Evolutionary conservation across 2,113 vertebrate genomes (phyloP), one percentile per base, ranked within the genome.

Genomic region (Gallinago paraguaiae): DNA sequence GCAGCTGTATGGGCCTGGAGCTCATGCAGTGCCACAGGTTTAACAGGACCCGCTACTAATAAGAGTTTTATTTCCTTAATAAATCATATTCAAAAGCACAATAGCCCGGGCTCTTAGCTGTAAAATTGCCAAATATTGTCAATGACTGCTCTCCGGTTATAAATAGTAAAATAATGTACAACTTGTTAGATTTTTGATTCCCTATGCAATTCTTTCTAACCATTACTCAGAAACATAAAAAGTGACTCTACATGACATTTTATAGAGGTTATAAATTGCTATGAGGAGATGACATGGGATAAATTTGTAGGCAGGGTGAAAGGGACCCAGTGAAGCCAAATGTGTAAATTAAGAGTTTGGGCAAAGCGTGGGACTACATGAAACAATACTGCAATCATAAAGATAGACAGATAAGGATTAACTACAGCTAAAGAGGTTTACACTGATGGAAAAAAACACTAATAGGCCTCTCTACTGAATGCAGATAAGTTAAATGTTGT

Each of bases 61-160:
- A 98, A 96, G 96, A 96, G 82, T 98, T 98, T 98, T 98, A 98
- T 98, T 98, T 98, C 98, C 97, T 98, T 98, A 98, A 98, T 98
- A 98, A 98, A 98, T 98, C 98, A 98, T 95, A 97, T 97, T 98
- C 97, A 97, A 98, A 98, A 98, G 98, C 98, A 98, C 98, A 98
- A 98, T 98, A 97, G 97, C 96, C 94, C 15, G 3, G 96, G 94
- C 93, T 97, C 90, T 96, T 95, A 97, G 98, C 97, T 98, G 98
- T 98, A 98, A 98, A 98, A 98, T 98, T 97, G 97, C 98, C 98
- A 98, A 98, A 98, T 97, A 98, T 98, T 98, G 98, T 98, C 98
- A 98, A 93, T 98, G 98, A 96, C 96, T 96, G 97, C 96, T 98
- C 97, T 97, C 97, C 97, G 90, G 96, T 97, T 98, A 98, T 98